Evolutionary conservation across 2,888 invertebrate genomes (phyloP), one percentile per base, ranked within the genome.

Genomic region (Conus canariensis): DNA sequence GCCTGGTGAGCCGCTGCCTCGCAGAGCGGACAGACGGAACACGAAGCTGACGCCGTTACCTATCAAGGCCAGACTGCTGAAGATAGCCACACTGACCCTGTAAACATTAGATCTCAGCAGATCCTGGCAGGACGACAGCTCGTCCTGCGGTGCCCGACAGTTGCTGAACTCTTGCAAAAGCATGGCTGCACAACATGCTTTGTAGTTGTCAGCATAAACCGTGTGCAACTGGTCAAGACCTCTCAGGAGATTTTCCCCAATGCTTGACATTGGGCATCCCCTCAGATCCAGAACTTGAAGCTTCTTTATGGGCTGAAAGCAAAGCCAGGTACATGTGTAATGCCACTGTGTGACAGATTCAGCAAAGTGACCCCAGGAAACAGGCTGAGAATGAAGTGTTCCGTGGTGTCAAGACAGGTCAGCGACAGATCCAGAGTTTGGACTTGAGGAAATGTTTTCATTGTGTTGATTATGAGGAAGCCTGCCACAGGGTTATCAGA

Each of bases 51-150:
- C 59, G 5, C 58, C 30, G 56, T 90, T 90, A 16, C 90, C 90
- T 6, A 88, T 9, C n/a, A 90, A 16, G 0, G 90, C 45, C 25
- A 90, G 74, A 14, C 45, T 16, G 22, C 60, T 82, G 58, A 88
- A 70, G 16, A 88, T 12, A 64, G 67, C 87, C 30, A 90, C 45
- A 30, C 83, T 85, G 6, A 60, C 85, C 64, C 90, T 58, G 80
- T 83, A 85, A 25, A 74, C 58, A 16, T 58, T 56, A 16, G 59
- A 70, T 6, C 85, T 82, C 16, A 90, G 64, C 67, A 90, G 83
- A 74, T 88, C 88, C 22, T 70, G 74, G 60, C 90, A 90, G n/a
- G 90, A 90, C 8, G 90, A 90, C 12, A 90, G n/a, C 64, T 88
- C 90, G 64, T 88, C 77, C 10, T 10, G 14, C 8, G 90, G 90